A percentile compares a stretch with the other conserved stretches of the same genome.
These are phyloP conservation scores for Drosophila sulfurigaster DNA, from an alignment of 1,140 invertebrate species.

Conservation along the genomic window DNA sequence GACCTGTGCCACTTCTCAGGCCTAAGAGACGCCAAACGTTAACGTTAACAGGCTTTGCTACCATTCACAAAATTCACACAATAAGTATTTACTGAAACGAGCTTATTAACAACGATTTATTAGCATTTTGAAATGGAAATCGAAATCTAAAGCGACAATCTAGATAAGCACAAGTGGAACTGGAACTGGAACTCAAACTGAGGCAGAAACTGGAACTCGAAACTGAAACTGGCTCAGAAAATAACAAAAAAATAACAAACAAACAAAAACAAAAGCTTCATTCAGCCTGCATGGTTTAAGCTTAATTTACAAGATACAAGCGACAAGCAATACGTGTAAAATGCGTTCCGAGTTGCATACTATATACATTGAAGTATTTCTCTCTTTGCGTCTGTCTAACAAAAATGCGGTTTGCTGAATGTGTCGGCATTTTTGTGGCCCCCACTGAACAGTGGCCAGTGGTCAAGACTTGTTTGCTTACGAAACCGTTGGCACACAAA, in stretches of 20 bases:
- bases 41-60: background rate
- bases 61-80: slow-evolving; percentile 58
- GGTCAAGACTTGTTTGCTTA: slow-evolving; percentile 53
- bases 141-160: slow-evolving; percentile 76
- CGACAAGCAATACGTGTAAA: slow-evolving; percentile 55
- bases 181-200: slow-evolving; percentile 31
- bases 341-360: slow-evolving; percentile 56
- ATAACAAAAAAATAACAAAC: background rate
- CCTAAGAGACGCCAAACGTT: slow-evolving; percentile 6
- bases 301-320: slow-evolving; percentile 42
- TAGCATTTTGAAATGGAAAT: slow-evolving; percentile 69
- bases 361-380: background rate
- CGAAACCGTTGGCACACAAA: slow-evolving; percentile 38
- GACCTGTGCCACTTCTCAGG: slow-evolving; percentile 61
- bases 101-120: slow-evolving; percentile 69
- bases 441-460: background rate
- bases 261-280: slow-evolving; percentile 38
- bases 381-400: slow-evolving; percentile 31
- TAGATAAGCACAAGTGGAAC: slow-evolving; percentile 44
- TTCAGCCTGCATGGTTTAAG: slow-evolving; percentile 51
- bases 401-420: slow-evolving; percentile 45
- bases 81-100: slow-evolving; percentile 58
- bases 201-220: slow-evolving; percentile 11
- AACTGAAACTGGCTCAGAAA: slow-evolving; percentile 12
- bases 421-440: slow-evolving; percentile 44